Base-by-base conservation (phyloP, 1,140 invertebrate genomes). In the Ostrea denselamellosa region DNA sequence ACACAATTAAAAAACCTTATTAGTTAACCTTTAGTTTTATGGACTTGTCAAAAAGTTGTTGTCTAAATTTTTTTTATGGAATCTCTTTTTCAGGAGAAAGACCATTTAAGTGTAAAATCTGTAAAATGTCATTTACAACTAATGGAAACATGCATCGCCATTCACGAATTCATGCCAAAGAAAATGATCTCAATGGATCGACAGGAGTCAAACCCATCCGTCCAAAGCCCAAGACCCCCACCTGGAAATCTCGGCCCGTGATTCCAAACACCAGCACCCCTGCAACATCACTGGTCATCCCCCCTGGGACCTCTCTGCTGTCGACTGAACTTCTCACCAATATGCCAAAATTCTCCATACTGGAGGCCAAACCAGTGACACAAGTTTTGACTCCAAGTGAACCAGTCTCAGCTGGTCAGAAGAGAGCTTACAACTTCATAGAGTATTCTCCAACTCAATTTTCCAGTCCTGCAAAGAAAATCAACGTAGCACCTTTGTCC, bases 81-180 rank as follows among this genome's bases (percentile, higher is more conserved):
- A 28, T 52, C 22, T 77, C 86, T 86, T 51, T 91, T 91, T 8
- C 90, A 95, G 94, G 94, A 82, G 94, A 94, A 83, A 88, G 94
- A 19, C 94, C 94, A 53, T 95, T 94, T 94, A 96, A 96, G 91
- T 98, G 97, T 94, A 96, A 96, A 91, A 96, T 96, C 90, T 98
- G 97, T 94, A 96, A 96, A 28, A 96, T 97, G 94, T 96, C 97
- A 4, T 98, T 98, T 94, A 98, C 97, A 53, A 98, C 97, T 4
- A 98, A 98, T 93, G 97, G 97, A 19, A 98, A 97, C 93, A 97
- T 98, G 97, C 97, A 97, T 92, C 95, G 97, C 44, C 97, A 98
- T 93, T 96, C 97, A 95, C 95, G 97, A 85, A 97, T 97, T 0
- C 97, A 97, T 94, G 87, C 90, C 17, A 94, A 94, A 89, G 91